A percentile compares a stretch with the other conserved stretches of the same genome.
Evolutionary conservation across 2,113 vertebrate genomes (phyloP).

Genomic region (Panthera uncia): DNA sequence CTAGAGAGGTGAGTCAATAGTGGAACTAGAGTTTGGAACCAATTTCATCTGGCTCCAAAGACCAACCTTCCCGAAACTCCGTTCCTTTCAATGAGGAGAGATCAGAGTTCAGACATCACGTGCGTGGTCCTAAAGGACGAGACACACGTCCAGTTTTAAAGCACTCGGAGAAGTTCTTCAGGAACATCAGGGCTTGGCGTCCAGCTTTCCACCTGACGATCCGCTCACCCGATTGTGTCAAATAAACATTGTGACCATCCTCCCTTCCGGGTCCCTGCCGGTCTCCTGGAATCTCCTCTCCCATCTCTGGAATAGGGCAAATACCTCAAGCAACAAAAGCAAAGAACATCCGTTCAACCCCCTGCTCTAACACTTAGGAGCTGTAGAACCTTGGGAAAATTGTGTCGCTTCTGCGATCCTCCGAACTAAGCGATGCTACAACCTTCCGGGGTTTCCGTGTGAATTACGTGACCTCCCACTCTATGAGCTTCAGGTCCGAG

Average conservation of each 20-base stretch:
- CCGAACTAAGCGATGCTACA: neutral
- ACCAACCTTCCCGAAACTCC: neutral
- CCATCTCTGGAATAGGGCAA: neutral
- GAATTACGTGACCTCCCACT: neutral
- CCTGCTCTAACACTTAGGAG: neutral
- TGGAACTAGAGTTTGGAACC: neutral
- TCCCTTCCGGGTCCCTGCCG: neutral
- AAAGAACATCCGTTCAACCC: neutral
- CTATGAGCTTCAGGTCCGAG: neutral
- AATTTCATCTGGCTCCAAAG: neutral
- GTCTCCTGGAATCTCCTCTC: neutral
- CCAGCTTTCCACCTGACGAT: neutral
- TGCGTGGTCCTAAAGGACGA: neutral
- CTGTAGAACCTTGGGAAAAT: neutral
- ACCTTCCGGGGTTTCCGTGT: neutral
- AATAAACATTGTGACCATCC: too few species aligned
- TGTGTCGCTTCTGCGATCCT: neutral
- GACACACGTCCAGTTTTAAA: neutral
- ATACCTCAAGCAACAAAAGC: neutral
- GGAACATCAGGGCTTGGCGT: rapidly evolving
- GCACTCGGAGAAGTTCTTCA: neutral
- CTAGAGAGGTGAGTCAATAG: neutral
- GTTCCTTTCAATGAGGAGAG: neutral
- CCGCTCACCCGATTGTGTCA: neutral
- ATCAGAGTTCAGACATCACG: neutral